These are phyloP conservation scores for Stegastes partitus DNA, from an alignment of 2,113 vertebrate species.

Conservation along the genomic window DNA sequence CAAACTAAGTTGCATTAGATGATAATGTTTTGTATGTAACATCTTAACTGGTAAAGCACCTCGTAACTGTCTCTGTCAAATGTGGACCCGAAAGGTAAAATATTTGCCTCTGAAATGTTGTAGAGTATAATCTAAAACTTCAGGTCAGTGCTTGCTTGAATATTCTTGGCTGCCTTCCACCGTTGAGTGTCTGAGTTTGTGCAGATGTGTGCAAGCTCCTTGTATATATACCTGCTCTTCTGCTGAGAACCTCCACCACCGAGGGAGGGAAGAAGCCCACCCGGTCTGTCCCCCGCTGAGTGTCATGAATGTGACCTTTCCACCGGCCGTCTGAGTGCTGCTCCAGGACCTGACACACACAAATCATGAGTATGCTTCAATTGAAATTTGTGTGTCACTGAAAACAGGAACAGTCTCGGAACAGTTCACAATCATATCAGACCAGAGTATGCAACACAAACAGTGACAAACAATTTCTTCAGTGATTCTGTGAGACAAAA, in stretches of 20 bases:
- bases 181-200: background rate
- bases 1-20: no score
- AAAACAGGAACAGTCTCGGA: background rate
- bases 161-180: background rate
- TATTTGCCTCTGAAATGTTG: background rate
- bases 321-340: constrained; percentile 94
- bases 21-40: background rate
- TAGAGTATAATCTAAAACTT: background rate
- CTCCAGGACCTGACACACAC: constrained; percentile 89
- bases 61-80: background rate
- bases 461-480: background rate
- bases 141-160: background rate
- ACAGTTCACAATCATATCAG: background rate
- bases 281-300: constrained; percentile 91
- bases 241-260: constrained; percentile 96
- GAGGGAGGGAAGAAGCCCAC: constrained; percentile 96
- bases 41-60: background rate
- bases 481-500: background rate
- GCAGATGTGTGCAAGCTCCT: background rate
- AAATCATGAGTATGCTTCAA: constrained; percentile 21
- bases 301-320: constrained; percentile 96
- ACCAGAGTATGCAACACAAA: background rate
- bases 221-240: constrained; percentile 86
- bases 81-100: background rate
- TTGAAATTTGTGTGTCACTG: background rate